Evolutionary conservation across 2,797 vertebrate species (phyloP).

Genomic region (Mycteria americana): DNA sequence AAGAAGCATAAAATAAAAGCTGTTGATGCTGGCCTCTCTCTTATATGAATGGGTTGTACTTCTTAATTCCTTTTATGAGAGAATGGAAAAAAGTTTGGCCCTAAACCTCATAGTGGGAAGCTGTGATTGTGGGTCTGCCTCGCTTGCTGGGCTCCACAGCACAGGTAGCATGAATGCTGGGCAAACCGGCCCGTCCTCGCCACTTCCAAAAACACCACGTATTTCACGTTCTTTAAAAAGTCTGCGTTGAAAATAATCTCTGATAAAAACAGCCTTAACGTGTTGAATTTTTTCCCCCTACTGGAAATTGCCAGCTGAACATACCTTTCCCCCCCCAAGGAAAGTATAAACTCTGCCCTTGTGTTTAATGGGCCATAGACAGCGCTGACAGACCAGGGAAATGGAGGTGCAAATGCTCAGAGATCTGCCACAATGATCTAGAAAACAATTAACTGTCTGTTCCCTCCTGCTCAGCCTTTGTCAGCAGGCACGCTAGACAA

Average conservation of each 20-base stretch:
- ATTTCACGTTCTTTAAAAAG: neutral
- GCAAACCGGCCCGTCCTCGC: neutral
- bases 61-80: neutral
- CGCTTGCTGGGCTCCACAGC: neutral
- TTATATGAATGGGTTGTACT: neutral
- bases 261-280: neutral
- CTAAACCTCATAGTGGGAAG: neutral
- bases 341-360: neutral
- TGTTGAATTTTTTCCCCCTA: neutral
- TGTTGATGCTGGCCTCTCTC: neutral
- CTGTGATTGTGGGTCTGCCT: neutral
- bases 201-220: neutral
- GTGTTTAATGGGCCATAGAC: neutral
- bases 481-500: neutral
- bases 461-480: neutral
- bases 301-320: neutral
- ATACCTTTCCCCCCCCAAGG: accelerated
- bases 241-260: neutral
- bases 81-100: neutral
- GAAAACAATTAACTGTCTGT: slow-evolving; percentile 40
- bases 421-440: neutral
- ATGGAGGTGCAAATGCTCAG: neutral
- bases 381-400: neutral
- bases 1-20: neutral
- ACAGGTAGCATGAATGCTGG: neutral